Base-by-base conservation (phyloP, 2,888 invertebrate species). In the Lasioglossum pauxillum region DNA sequence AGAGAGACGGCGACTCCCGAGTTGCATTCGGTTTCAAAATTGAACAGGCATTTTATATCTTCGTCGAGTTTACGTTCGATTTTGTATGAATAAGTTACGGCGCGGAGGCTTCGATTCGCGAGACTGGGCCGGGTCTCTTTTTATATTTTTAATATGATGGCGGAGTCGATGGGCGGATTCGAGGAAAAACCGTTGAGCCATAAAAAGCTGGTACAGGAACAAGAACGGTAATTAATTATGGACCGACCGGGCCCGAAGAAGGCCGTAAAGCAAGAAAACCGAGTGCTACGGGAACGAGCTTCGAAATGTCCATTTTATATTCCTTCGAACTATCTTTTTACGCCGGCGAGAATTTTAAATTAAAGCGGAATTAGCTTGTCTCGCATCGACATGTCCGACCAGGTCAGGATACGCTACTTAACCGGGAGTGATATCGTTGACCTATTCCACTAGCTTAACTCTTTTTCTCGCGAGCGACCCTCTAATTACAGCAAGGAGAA, bases 221-320 rank as follows among this genome's bases (percentile, higher is more conserved):
- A 41, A 31, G 71, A 78, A 53, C 19, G n/a, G 69, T 38, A 53
- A 53, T 78, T 78, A 78, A 78, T 72, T 78, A 78, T 27, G 71
- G 27, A 31, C 35, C 27, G 53, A 23, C n/a, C 27, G 53, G 27
- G 19, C 27, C 19, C 71, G 35, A 16, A 31, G 23, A 19, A 71
- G 46, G 53, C 41, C 31, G 16, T 72, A 72, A 78, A 53, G 35
- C 46, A 72, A 41, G 8, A 72, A 78, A 10, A 64, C 53, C n/a
- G 12, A 14, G 19, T 19, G 19, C 69, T 53, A 31, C 71, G 53
- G 23, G 38, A 69, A 53, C n/a, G n/a, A 53, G 38, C 27, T 41
- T 35, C 19, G 31, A 27, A 71, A 72, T 71, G 23, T 78, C 19
- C 49, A 53, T 41, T 72, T 78, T 23, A 72, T 53, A 41, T n/a